phyloP scores from a whole-genome alignment of 2,888 invertebrate genomes.

The Drosophila vallismaia region DNA sequence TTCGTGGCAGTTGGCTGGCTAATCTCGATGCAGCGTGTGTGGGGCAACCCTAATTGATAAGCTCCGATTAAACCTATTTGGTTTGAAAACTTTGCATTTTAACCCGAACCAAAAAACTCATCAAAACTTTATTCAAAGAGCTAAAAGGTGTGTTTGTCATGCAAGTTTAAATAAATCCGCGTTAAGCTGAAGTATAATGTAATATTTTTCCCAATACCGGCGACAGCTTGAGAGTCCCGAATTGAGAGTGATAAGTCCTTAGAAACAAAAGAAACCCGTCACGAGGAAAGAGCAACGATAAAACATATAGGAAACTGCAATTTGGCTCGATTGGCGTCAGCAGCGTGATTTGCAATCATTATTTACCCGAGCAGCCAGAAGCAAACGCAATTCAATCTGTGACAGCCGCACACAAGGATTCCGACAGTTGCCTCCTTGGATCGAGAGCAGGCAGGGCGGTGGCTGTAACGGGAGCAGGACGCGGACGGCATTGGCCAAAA shows the following conservation, averaged over 20 bases:
- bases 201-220: no score
- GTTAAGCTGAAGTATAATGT: no score
- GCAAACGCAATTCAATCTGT: constrained; percentile 60
- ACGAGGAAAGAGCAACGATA: constrained; percentile 14
- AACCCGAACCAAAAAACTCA: background rate
- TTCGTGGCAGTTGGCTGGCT: constrained; percentile 15
- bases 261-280: background rate
- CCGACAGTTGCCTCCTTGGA: constrained; percentile 34
- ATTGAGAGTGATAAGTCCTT: no score
- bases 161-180: background rate
- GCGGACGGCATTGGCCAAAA: background rate
- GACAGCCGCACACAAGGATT: constrained; percentile 55
- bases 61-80: constrained; percentile 7
- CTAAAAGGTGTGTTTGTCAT: background rate
- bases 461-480: no score
- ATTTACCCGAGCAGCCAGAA: constrained; percentile 44
- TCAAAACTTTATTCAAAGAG: background rate
- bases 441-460: background rate
- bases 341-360: constrained; percentile 63
- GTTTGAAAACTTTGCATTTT: background rate
- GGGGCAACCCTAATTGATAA: constrained; percentile 35
- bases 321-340: constrained; percentile 42
- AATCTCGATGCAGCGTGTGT: constrained; percentile 22
- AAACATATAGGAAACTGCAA: constrained; percentile 49
- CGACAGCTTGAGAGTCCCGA: no score